Conservation (phyloP, 2,797 vertebrate species). For the Lemur catta region DNA sequence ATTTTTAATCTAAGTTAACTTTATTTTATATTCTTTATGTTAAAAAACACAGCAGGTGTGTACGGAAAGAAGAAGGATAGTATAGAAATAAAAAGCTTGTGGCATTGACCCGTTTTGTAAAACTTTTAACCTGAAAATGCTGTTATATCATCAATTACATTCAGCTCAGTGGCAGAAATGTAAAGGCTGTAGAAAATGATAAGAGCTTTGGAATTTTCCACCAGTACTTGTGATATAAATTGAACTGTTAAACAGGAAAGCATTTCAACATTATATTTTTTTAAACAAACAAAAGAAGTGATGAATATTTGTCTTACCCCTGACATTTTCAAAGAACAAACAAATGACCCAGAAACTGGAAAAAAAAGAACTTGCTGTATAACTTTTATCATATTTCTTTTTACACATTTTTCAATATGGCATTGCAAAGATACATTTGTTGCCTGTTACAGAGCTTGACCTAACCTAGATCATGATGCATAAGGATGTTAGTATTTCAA, state of each 20-base stretch:
- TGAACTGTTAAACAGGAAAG: slow-evolving; percentile 41
- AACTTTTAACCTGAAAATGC: slow-evolving; percentile 54
- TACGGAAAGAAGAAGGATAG: neutral
- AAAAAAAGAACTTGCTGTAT: slow-evolving; percentile 44
- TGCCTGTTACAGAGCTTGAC: slow-evolving; percentile 60
- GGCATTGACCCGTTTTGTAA: slow-evolving; percentile 45
- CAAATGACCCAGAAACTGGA: slow-evolving; percentile 74
- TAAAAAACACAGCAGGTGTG: neutral
- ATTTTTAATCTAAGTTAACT: slow-evolving; percentile 3
- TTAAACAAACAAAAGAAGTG: slow-evolving; percentile 49
- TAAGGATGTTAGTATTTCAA: slow-evolving; percentile 70
- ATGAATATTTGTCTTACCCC: slow-evolving; percentile 62
- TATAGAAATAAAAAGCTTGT: slow-evolving; percentile 54
- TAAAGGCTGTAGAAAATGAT: slow-evolving; percentile 43
- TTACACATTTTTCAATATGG: slow-evolving; percentile 59
- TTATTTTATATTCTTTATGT: slow-evolving; percentile 19
- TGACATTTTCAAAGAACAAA: slow-evolving; percentile 76
- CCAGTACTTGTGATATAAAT: slow-evolving; percentile 46
- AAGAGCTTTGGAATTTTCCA: slow-evolving; percentile 40
- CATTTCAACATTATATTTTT: slow-evolving; percentile 13
- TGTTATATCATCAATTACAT: slow-evolving; percentile 41
- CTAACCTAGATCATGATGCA: slow-evolving; percentile 69
- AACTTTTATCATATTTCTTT: slow-evolving; percentile 70
- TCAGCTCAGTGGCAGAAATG: neutral
- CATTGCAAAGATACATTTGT: slow-evolving; percentile 55